Evolutionary conservation across 2,797 vertebrate species (phyloP).

Genomic region (Takifugu rubripes): DNA sequence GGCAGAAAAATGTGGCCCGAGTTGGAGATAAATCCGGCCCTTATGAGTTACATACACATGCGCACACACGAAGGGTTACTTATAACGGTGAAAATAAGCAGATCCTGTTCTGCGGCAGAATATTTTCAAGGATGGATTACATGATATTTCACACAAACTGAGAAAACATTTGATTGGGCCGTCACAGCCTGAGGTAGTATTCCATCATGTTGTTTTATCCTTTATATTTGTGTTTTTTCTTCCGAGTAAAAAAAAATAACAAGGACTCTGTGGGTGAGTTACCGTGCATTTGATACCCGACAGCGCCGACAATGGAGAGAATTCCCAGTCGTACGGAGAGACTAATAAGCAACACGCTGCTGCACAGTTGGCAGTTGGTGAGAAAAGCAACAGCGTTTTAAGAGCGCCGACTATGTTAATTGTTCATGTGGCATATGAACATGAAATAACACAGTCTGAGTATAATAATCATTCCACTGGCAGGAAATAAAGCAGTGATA

Average conservation of each 20-base stretch:
- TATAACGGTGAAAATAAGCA: constrained; percentile 23
- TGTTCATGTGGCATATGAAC: not conserved
- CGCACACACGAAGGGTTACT: not conserved
- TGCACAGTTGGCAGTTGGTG: not conserved
- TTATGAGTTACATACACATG: not conserved
- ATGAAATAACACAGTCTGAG: not conserved
- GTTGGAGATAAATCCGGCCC: constrained; percentile 6
- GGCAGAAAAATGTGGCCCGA: constrained; percentile 1
- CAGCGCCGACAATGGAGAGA: not conserved
- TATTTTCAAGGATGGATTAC: constrained; percentile 9
- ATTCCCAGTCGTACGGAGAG: not conserved
- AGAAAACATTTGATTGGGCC: constrained; percentile 8
- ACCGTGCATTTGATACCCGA: not conserved
- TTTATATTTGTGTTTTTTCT: not conserved
- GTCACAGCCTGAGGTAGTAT: constrained; percentile 22
- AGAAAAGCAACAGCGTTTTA: not conserved
- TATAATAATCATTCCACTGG: not conserved
- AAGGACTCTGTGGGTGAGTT: not conserved
- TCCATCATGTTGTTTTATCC: constrained; percentile 13
- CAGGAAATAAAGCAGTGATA: not conserved
- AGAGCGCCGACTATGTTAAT: not conserved
- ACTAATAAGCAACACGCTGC: not conserved
- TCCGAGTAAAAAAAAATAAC: not conserved
- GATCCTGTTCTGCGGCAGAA: constrained; percentile 19
- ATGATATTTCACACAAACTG: constrained; percentile 4